Evolutionary conservation across 2,113 vertebrate genomes (phyloP).

Genomic region (Oncorhynchus nerka): DNA sequence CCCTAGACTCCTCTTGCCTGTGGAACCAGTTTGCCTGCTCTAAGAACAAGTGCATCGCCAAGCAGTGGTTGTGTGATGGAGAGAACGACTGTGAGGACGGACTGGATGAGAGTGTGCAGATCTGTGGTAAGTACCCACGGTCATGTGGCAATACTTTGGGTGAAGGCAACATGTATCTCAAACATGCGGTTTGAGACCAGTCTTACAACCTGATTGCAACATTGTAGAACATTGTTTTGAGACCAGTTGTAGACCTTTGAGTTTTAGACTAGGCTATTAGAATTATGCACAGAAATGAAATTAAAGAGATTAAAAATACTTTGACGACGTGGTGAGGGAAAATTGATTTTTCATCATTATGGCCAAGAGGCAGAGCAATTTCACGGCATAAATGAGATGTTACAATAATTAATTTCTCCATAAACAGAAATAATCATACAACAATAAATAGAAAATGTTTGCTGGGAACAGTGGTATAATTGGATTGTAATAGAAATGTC

Average conservation of each 20-base stretch:
- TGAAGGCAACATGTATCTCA: background rate
- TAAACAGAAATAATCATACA: constrained; percentile 41
- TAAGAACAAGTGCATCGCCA: constrained; percentile 93
- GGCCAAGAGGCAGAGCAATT: constrained; percentile 43
- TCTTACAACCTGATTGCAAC: too few species aligned
- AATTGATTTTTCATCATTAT: constrained; percentile 27
- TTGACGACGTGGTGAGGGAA: constrained; percentile 44
- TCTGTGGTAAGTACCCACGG: constrained; percentile 80
- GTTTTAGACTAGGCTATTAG: constrained; percentile 80
- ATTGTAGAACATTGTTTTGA: background rate
- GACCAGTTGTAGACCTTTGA: too few species aligned
- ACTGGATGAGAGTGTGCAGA: constrained; percentile 85
- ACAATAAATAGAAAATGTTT: constrained; percentile 37
- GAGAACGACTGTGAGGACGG: constrained; percentile 94
- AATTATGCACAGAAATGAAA: background rate
- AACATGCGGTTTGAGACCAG: background rate
- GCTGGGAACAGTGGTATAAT: constrained; percentile 53
- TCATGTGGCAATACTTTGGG: background rate
- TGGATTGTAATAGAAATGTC: constrained; percentile 56
- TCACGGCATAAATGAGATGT: constrained; percentile 51
- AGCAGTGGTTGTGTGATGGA: constrained; percentile 94
- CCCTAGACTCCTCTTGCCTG: constrained; percentile 88
- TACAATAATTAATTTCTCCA: constrained; percentile 51
- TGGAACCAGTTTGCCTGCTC: constrained; percentile 98
- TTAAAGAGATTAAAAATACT: constrained; percentile 19